Conservation (phyloP, 2,113 vertebrate genomes). For the Takifugu bimaculatus region DNA sequence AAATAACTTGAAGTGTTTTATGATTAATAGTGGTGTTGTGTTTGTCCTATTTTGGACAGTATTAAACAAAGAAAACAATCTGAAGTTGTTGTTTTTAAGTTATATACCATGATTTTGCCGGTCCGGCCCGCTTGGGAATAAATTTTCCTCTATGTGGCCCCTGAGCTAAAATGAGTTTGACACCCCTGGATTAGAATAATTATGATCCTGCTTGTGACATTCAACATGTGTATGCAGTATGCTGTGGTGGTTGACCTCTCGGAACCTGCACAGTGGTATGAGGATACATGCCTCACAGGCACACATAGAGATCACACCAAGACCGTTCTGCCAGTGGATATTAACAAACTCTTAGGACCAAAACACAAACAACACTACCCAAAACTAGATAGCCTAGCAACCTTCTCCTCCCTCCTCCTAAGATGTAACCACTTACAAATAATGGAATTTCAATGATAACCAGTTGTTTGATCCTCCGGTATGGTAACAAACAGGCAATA, state of each 20-base stretch:
- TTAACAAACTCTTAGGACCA: conserved; percentile 42
- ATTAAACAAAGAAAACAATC: too few relatives aligned
- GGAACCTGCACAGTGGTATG: conserved; percentile 75
- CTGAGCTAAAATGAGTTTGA: too few relatives aligned
- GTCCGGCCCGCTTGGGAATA: too few relatives aligned
- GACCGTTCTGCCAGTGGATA: conserved; percentile 75
- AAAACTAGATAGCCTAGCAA: conserved; percentile 68
- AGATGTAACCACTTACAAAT: conserved; percentile 68
- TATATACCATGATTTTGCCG: too few relatives aligned
- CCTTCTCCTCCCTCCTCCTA: conserved; percentile 73
- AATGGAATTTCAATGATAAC: conserved; percentile 79
- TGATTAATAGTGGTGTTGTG: too few relatives aligned
- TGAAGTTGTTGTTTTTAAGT: too few relatives aligned
- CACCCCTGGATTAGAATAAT: too few relatives aligned
- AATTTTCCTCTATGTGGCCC: too few relatives aligned
- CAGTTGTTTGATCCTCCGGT: conserved; percentile 84
- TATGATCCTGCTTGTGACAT: too few relatives aligned
- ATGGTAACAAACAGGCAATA: conserved; percentile 72
- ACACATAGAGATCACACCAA: conserved; percentile 77
- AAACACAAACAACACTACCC: conserved; percentile 77
- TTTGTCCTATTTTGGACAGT: too few relatives aligned
- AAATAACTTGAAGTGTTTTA: too few relatives aligned
- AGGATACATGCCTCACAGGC: conserved; percentile 75
- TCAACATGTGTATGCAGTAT: conserved; percentile 41
- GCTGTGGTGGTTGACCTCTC: conserved; percentile 63